Evolutionary conservation across 2,113 vertebrate species (phyloP), one percentile per base, ranked within the genome.

Genomic region (Corythaixoides concolor): DNA sequence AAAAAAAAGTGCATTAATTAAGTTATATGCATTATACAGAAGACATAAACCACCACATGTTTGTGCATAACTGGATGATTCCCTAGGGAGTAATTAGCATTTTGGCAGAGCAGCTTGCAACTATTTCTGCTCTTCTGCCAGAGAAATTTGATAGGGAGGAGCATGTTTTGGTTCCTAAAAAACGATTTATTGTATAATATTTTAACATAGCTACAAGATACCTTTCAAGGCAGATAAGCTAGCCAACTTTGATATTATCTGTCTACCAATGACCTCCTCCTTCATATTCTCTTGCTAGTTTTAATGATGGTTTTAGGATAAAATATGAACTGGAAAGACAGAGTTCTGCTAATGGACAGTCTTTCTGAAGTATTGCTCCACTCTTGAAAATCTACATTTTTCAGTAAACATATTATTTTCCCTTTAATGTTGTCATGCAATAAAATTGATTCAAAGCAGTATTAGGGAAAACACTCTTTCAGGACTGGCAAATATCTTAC

Each of bases 41-140:
- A 92, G 92, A 86, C 7, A 70, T 83, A 95, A 92, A 93, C 58
- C 92, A 58, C 41, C 89, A 81, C 92, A 74, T 90, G 59, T 94
- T 95, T 94, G 68, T 30, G 13, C 75, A 89, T 79, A 86, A 85
- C 68, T 79, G 81, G 22, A 59, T 59, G 21, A 90, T 88, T 96
- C 96, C 79, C 66, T 7, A 63, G 35, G 88, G 93, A 96, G 67
- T 84, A 90, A 97, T 97, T 97, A 97, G 50, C 90, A 89, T 94
- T 96, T 95, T 96, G 96, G 95, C 73, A 37, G 66, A 84, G 76
- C 66, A 91, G 62, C 74, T 97, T 88, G 22, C 59, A 92, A 88
- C 68, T 70, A 56, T 91, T 97, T 97, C 73, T 55, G 75, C 78
- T 81, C 53, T 93, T 95, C 90, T 95, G 93, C 66, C 86, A 89